These are phyloP conservation scores for Lasioglossum pauxillum DNA, from an alignment of 2,888 invertebrate genomes.

Conservation along the genomic window DNA sequence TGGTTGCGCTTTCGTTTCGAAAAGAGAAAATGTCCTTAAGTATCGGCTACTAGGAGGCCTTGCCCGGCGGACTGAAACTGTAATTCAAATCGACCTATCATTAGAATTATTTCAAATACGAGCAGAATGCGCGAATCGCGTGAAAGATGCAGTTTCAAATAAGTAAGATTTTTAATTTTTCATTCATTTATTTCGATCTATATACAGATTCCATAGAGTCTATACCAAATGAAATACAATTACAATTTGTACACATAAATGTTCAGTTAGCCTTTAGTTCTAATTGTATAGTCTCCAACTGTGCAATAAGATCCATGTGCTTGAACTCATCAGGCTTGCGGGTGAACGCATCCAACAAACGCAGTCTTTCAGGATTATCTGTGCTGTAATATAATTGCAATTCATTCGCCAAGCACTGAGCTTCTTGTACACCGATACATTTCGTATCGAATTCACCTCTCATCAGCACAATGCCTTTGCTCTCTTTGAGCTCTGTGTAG, in stretches of 20 bases:
- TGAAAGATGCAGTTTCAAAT: constrained; percentile 15
- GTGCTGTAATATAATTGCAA: constrained; percentile 93
- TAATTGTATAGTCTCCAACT: constrained; percentile 89
- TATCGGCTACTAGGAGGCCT: background rate
- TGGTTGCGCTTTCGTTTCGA: constrained; percentile 24
- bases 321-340: constrained; percentile 90
- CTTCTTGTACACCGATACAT: constrained; percentile 91
- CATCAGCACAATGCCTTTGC: constrained; percentile 92
- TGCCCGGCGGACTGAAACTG: constrained; percentile 9
- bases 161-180: constrained; percentile 33
- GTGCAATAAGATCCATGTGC: constrained; percentile 92
- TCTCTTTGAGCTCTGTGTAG: constrained; percentile 90
- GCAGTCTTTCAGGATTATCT: constrained; percentile 87
- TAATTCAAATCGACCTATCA: constrained; percentile 31
- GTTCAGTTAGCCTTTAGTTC: constrained; percentile 36
- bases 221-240: constrained; percentile 14
- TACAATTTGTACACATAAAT: constrained; percentile 24
- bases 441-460: constrained; percentile 94
- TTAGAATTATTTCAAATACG: constrained; percentile 16
- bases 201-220: constrained; percentile 43
- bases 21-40: constrained; percentile 33
- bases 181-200: constrained; percentile 50
- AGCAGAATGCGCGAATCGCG: background rate
- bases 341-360: constrained; percentile 89
- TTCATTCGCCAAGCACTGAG: constrained; percentile 94